A percentile compares a stretch with the other conserved stretches of the same genome.
Conservation (phyloP, 2,888 invertebrate species). For the Ferrisia virgata region DNA sequence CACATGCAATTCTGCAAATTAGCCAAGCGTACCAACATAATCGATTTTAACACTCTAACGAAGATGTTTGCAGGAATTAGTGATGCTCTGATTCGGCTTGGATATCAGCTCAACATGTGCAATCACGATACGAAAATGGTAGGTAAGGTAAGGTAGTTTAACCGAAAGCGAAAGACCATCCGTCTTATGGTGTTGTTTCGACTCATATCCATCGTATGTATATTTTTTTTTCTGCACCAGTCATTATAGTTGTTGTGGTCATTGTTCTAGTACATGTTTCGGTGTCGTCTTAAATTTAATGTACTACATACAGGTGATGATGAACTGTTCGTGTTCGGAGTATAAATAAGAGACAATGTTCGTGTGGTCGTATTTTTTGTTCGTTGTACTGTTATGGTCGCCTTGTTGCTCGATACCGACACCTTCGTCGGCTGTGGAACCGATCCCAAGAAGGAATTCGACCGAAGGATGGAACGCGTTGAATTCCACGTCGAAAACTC, state of each 20-base stretch:
- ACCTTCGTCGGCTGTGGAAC: not conserved
- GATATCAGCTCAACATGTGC: not conserved
- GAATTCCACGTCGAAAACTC: not conserved
- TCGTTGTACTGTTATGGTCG: not conserved
- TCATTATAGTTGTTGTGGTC: not conserved
- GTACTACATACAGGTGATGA: too few relatives aligned
- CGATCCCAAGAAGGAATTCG: not conserved
- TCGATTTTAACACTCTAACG: not conserved
- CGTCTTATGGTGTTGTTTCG: not conserved
- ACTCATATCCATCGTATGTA: not conserved
- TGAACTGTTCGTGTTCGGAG: not conserved
- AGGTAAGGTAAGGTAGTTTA: too few relatives aligned
- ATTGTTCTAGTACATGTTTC: not conserved
- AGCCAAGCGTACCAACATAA: not conserved
- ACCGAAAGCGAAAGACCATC: not conserved
- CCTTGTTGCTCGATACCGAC: not conserved
- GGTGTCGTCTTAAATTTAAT: too few relatives aligned
- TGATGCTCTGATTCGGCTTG: constrained; percentile 5
- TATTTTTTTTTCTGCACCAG: not conserved
- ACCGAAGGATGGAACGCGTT: not conserved
- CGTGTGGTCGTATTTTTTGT: not conserved
- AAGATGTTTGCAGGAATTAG: not conserved
- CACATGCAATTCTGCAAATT: not conserved
- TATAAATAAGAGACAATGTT: not conserved
- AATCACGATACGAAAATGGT: not conserved